Conservation (phyloP, 2,888 invertebrate species). For the Drosophila ustulata region DNA sequence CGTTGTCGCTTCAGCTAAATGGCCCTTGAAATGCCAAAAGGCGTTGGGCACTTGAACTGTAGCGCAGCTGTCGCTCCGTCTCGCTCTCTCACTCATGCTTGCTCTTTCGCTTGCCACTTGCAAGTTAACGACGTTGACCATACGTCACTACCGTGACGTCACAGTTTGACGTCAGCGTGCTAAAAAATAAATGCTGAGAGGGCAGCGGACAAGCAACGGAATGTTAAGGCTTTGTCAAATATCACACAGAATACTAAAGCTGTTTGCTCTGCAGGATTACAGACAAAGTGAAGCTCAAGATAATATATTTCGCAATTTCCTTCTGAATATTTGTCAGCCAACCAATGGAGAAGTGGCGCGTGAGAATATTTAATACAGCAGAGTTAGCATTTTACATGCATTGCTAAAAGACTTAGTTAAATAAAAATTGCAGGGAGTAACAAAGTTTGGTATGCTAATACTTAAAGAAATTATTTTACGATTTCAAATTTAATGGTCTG, state of each 20-base stretch:
- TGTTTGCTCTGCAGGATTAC: conserved; percentile 4
- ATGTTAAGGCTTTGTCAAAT: conserved; percentile 35
- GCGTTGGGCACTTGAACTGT: conserved; percentile 54
- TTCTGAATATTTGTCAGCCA: neutral
- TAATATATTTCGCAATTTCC: neutral
- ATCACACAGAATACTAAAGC: conserved; percentile 21
- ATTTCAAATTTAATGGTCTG: no score
- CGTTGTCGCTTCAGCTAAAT: conserved; percentile 47
- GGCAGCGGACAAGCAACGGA: conserved; percentile 29
- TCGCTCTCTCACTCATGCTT: neutral
- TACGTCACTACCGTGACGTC: conserved; percentile 74
- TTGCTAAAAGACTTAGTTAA: neutral
- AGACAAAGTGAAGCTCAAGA: conserved; percentile 7
- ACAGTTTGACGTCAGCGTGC: conserved; percentile 69
- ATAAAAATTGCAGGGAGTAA: neutral
- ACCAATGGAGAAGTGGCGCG: neutral
- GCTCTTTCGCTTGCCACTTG: conserved; percentile 5
- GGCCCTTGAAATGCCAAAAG: conserved; percentile 73
- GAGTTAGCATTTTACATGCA: neutral
- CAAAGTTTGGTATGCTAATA: no score
- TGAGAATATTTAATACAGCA: neutral
- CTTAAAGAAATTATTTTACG: no score
- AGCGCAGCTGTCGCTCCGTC: conserved; percentile 3
- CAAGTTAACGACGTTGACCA: conserved; percentile 29
- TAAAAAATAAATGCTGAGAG: conserved; percentile 16